Percentiles rank a stretch among this genome's conserved stretches.
Evolutionary conservation across 2,888 invertebrate species (phyloP).

Genomic region (Tromatobia lineatoria): DNA sequence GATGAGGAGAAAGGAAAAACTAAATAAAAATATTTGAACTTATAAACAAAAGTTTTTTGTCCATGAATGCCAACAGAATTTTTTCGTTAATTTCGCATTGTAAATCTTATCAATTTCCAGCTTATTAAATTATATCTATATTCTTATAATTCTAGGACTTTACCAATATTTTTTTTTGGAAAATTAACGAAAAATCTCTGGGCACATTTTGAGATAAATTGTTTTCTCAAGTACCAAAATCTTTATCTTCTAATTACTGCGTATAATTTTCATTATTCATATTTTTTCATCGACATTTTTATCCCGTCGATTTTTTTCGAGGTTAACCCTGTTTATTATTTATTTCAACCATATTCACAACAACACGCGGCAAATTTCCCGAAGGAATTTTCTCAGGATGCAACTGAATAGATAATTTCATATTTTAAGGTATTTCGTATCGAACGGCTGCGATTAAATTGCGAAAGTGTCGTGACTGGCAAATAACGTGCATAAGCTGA

Average conservation of each 20-base stretch:
- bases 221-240: too few relatives aligned
- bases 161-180: too few relatives aligned
- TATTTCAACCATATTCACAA: background rate
- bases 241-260: too few relatives aligned
- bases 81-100: too few relatives aligned
- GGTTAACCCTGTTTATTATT: background rate
- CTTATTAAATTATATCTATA: too few relatives aligned
- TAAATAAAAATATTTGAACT: background rate
- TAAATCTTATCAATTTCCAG: too few relatives aligned
- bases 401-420: background rate
- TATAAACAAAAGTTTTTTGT: too few relatives aligned
- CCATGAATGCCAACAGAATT: too few relatives aligned
- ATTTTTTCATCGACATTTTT: background rate
- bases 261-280: too few relatives aligned
- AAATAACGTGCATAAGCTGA: conserved; percentile 3
- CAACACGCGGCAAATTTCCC: background rate
- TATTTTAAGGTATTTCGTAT: background rate
- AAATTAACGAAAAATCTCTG: too few relatives aligned
- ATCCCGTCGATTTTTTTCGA: background rate
- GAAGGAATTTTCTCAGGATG: background rate
- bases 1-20: background rate
- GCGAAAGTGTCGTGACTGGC: background rate
- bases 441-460: conserved; percentile 20
- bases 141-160: too few relatives aligned
- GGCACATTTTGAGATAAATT: too few relatives aligned